Evolutionary conservation across 2,113 vertebrate genomes (phyloP).

Genomic region (Pitta sordida): DNA sequence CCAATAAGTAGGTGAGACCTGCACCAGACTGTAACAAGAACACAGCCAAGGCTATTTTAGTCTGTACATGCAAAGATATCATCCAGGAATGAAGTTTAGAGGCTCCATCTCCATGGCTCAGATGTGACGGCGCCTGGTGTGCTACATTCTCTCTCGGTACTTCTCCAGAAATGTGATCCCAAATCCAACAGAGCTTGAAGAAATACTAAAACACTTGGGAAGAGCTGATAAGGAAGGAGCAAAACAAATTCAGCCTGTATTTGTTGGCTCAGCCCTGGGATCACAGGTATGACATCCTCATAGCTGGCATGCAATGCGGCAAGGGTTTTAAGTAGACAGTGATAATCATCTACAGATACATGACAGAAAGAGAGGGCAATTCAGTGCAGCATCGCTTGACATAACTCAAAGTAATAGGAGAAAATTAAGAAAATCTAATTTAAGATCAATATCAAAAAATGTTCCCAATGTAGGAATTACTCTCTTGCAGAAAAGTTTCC

Average conservation of each 20-base stretch:
- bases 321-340: neutral
- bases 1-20: neutral
- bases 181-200: neutral
- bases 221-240: neutral
- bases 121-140: neutral
- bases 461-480: neutral
- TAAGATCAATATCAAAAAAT: slow-evolving; percentile 15
- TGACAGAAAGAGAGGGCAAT: neutral
- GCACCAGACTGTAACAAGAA: neutral
- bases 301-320: neutral
- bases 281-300: neutral
- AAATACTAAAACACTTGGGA: neutral
- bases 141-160: neutral
- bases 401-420: slow-evolving; percentile 9
- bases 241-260: neutral
- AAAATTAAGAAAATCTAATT: slow-evolving; percentile 36
- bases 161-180: slow-evolving; percentile 3
- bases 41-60: neutral
- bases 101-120: neutral
- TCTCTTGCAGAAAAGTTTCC: neutral
- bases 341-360: neutral
- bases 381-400: neutral
- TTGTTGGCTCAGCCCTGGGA: neutral
- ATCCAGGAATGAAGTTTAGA: neutral
- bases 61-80: neutral